Evolutionary conservation across 64 coral and sea anemone genomes (phyloP).

Genomic region (Stichodactyla mertensii): DNA sequence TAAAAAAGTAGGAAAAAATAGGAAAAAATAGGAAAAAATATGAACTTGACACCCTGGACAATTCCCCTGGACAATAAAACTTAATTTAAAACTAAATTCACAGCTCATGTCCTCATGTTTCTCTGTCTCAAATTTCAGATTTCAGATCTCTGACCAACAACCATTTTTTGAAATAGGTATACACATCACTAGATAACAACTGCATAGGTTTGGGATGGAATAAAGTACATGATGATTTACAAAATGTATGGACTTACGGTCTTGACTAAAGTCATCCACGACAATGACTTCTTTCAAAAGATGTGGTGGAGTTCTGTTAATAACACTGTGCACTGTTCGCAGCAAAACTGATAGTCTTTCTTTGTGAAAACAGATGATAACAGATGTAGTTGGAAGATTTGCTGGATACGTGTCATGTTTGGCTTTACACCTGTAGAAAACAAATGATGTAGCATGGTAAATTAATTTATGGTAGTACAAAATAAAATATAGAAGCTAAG

Average conservation of each 20-base stretch:
- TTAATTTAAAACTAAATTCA: too few relatives aligned
- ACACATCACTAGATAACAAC: too few relatives aligned
- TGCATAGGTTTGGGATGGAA: not conserved
- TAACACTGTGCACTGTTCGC: slow-evolving; percentile 89
- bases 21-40: too few relatives aligned
- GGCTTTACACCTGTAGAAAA: slow-evolving; percentile 71
- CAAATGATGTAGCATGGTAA: not conserved
- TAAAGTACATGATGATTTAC: not conserved
- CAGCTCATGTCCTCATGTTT: too few relatives aligned
- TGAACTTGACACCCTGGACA: too few relatives aligned
- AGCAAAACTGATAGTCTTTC: slow-evolving; percentile 87
- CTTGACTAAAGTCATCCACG: slow-evolving; percentile 99
- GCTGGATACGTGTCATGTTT: slow-evolving; percentile 65
- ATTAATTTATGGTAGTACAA: too few relatives aligned
- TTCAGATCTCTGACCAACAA: too few relatives aligned
- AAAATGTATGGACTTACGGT: slow-evolving; percentile 52
- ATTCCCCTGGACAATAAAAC: too few relatives aligned
- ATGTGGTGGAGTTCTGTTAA: slow-evolving; percentile 95
- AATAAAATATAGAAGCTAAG: too few relatives aligned
- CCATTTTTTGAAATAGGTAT: too few relatives aligned
- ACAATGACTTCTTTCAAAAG: slow-evolving; percentile 87
- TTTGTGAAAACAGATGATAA: slow-evolving; percentile 96
- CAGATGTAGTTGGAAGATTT: slow-evolving; percentile 90
- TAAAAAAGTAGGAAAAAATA: too few relatives aligned
- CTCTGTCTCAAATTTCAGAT: too few relatives aligned